phyloP scores from a whole-genome alignment of 1,140 invertebrate species.

The Gonatopus flavifemur region DNA sequence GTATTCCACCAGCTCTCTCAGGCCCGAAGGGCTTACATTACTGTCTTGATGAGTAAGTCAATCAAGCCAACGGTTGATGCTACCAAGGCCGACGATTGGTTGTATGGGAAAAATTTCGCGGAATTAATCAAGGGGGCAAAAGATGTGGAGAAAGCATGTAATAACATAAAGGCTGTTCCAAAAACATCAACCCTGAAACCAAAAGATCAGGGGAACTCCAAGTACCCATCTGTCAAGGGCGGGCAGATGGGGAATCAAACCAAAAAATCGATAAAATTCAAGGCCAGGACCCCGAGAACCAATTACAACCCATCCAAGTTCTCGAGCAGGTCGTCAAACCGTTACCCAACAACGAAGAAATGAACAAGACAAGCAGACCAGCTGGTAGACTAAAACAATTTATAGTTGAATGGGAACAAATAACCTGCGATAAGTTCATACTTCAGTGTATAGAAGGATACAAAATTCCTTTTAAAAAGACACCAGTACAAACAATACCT shows the following conservation, averaged over 20 bases:
- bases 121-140: conserved; percentile 1
- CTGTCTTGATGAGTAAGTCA: not conserved
- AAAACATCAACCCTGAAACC: not conserved
- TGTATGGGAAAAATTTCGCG: conserved; percentile 14
- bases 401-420: not conserved
- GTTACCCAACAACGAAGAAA: not conserved
- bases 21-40: not conserved
- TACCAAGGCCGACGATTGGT: not conserved
- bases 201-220: not conserved
- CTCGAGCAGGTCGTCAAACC: not conserved
- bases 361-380: not conserved
- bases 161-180: not conserved
- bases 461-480: not conserved
- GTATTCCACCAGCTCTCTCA: not conserved
- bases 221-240: not conserved
- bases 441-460: not conserved
- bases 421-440: not conserved
- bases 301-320: not conserved
- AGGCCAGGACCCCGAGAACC: not conserved
- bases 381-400: not conserved
- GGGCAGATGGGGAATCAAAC: not conserved
- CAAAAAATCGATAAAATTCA: not conserved
- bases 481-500: not conserved
- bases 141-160: not conserved
- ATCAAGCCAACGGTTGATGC: not conserved